Evolutionary conservation across 37 sponge, comb jelly and placozoan species (phyloP).

Genomic region (Spongilla lacustris): DNA sequence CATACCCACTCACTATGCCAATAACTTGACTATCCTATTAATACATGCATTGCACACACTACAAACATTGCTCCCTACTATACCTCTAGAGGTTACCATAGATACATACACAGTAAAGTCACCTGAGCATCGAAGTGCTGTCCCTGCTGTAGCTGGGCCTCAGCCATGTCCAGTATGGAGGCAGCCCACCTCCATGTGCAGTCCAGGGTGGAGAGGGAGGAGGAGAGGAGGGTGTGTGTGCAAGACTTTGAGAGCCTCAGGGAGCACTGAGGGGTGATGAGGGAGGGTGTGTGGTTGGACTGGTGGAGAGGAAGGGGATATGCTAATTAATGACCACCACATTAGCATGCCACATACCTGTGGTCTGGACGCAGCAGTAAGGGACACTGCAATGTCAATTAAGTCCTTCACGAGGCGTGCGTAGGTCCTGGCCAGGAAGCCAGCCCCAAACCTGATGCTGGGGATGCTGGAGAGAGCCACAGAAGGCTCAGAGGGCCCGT

Average conservation of each 20-base stretch:
- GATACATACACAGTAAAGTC: background rate
- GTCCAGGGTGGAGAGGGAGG: constrained; percentile 43
- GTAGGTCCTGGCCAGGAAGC: constrained; percentile 77
- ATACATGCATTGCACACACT: no score
- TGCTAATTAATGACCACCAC: background rate
- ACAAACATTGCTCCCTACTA: no score
- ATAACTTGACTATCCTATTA: no score
- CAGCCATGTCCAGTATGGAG: constrained; percentile 71
- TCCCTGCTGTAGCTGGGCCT: constrained; percentile 76
- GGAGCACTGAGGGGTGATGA: constrained; percentile 4
- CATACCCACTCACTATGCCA: no score
- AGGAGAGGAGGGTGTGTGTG: background rate
- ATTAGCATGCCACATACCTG: no score
- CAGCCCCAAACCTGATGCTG: constrained; percentile 81
- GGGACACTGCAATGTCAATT: constrained; percentile 44
- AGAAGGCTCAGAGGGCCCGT: constrained; percentile 9
- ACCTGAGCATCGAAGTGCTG: constrained; percentile 70
- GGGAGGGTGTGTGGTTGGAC: background rate
- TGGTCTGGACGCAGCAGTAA: background rate
- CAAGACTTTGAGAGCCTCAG: constrained; percentile 23
- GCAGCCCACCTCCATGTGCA: constrained; percentile 75
- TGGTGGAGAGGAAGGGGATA: background rate
- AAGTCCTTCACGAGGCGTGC: constrained; percentile 81
- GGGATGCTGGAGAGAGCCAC: constrained; percentile 59
- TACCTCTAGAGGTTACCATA: no score